Conservation (phyloP, 2,113 vertebrate genomes). For the Tetrao urogallus region DNA sequence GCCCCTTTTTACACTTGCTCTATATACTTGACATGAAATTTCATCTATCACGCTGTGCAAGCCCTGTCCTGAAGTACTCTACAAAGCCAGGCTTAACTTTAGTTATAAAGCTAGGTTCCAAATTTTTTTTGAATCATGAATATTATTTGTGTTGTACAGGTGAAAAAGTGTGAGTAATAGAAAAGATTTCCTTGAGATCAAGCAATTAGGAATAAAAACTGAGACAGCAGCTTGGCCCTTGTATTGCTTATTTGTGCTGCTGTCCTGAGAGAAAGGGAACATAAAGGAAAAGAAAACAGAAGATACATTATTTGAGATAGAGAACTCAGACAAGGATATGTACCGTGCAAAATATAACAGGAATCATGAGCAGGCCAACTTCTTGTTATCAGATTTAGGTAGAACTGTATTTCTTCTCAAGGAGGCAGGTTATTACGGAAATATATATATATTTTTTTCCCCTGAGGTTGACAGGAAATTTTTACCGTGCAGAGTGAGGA, state of each 20-base stretch:
- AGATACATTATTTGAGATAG: neutral
- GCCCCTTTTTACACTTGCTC: neutral
- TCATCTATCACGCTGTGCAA: neutral
- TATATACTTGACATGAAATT: neutral
- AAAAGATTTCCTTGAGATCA: neutral
- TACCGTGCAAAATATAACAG: neutral
- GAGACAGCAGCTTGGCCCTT: neutral
- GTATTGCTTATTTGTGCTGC: accelerated
- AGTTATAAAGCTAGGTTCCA: neutral
- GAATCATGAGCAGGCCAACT: neutral
- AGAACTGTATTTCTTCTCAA: neutral
- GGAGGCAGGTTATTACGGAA: neutral
- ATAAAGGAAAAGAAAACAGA: neutral
- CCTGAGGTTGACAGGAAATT: neutral
- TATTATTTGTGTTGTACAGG: neutral
- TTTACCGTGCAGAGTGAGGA: neutral
- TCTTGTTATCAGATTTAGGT: neutral
- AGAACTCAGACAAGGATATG: neutral
- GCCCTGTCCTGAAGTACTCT: neutral
- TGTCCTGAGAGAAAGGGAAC: neutral
- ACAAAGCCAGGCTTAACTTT: neutral
- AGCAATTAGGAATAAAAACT: neutral
- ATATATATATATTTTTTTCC: too few relatives aligned
- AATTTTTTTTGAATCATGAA: neutral
- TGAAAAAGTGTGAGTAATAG: neutral